These are phyloP conservation scores for Callimorpha dominula DNA, from an alignment of 2,888 invertebrate genomes.

Conservation along the genomic window DNA sequence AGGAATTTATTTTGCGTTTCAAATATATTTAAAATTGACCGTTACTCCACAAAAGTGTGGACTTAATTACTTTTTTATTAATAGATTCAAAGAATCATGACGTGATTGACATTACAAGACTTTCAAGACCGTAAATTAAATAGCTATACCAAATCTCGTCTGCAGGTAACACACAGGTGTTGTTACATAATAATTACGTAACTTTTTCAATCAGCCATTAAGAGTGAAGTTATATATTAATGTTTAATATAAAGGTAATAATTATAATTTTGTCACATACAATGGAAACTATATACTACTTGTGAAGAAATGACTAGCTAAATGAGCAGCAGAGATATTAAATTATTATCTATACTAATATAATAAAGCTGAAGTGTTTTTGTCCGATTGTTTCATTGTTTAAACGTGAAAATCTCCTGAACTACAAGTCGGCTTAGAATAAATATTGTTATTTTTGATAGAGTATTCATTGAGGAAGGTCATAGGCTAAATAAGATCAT, in stretches of 20 bases:
- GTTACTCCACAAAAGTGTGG: no score
- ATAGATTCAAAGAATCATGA: constrained; percentile 2
- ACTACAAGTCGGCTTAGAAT: no score
- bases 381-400: no score
- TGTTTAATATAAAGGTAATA: constrained; percentile 34
- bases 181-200: constrained; percentile 56
- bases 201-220: constrained; percentile 35
- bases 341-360: no score
- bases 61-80: background rate
- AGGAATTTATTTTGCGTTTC: background rate
- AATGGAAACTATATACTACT: constrained; percentile 11
- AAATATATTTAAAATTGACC: background rate
- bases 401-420: no score
- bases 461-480: no score
- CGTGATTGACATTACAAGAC: constrained; percentile 2
- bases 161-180: constrained; percentile 33
- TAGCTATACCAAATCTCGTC: constrained; percentile 47
- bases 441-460: no score
- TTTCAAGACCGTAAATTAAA: constrained; percentile 26
- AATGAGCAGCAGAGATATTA: background rate
- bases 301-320: background rate
- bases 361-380: no score
- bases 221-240: constrained; percentile 28
- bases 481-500: no score
- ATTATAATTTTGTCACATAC: constrained; percentile 26